Conservation (phyloP, 1,140 invertebrate genomes). For the Zaprionus africanus region DNA sequence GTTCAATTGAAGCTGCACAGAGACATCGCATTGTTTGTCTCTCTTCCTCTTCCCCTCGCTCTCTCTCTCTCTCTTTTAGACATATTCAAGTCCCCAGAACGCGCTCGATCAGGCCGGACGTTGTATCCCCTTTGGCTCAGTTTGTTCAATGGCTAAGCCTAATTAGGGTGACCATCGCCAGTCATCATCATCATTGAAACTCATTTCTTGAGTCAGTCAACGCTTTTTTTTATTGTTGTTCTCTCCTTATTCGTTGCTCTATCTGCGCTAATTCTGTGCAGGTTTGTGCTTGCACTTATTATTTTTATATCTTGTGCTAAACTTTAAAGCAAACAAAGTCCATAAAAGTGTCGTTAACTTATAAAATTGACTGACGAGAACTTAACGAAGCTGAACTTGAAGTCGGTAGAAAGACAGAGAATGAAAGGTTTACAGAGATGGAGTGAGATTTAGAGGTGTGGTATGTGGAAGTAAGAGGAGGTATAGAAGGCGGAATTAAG, state of each 20-base stretch:
- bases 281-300: slow-evolving; percentile 2
- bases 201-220: not conserved
- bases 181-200: too few relatives aligned
- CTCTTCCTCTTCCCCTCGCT: not conserved
- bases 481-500: not conserved
- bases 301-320: not conserved
- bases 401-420: not conserved
- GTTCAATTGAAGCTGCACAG: slow-evolving; percentile 11
- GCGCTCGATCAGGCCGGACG: not conserved
- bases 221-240: not conserved
- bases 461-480: not conserved
- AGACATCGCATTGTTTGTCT: not conserved
- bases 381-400: not conserved
- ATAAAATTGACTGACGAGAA: not conserved
- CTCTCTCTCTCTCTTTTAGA: not conserved
- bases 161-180: slow-evolving; percentile 26
- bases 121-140: not conserved
- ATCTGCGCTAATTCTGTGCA: not conserved
- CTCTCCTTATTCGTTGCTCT: not conserved
- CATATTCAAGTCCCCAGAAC: not conserved
- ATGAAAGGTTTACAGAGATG: not conserved
- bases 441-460: not conserved
- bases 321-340: not conserved
- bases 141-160: slow-evolving; percentile 12
- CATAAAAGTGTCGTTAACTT: not conserved